Base-by-base conservation (phyloP, 2,113 vertebrate genomes). In the Oncorhynchus keta region DNA sequence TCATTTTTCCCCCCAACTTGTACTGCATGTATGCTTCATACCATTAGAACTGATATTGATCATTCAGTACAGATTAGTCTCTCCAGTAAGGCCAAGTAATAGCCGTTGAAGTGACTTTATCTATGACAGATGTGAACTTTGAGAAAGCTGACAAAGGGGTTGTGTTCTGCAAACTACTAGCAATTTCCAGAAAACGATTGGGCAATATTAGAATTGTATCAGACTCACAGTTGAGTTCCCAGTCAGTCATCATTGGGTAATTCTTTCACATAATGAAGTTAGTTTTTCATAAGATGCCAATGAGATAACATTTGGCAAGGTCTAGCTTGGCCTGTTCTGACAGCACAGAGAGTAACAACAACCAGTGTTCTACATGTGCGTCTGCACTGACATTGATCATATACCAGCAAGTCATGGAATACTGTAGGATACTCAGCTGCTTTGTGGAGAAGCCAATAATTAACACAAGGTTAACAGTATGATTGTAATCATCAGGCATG, bases 101-200 rank as follows among this genome's bases (percentile, higher is more conserved):
- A 7, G 22, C 55, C 11, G 26, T 75, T 70, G 68, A 55, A 64
- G 61, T 78, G 76, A 82, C 67, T 68, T 1, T 30, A 68, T 83
- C 76, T 74, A 49, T n/a, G 14, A 72, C 35, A 84, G 68, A 61
- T 71, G 61, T 39, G 45, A 20, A 24, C 20, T 70, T 70, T 67
- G 5, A 59, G 71, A 49, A 74, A 85, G 73, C 80, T 84, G 86
- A 86, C 79, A 86, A 80, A 77, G 61, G 0, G 69, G 75, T 0
- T 30, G 80, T 74, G 79, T 73, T 83, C 75, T 87, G 76, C 87
- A 88, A 62, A 90, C 86, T 77, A 72, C 85, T 75, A 30, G 51
- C 9, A 74, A 88, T 82, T 78, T 82, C 78, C 80, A 87, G 84
- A 85, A 88, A 75, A 66, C 4, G 16, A 69, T 79, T 85, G 70